Conservation (phyloP, 1,140 invertebrate species). For the Pentalonia nigronervosa region DNA sequence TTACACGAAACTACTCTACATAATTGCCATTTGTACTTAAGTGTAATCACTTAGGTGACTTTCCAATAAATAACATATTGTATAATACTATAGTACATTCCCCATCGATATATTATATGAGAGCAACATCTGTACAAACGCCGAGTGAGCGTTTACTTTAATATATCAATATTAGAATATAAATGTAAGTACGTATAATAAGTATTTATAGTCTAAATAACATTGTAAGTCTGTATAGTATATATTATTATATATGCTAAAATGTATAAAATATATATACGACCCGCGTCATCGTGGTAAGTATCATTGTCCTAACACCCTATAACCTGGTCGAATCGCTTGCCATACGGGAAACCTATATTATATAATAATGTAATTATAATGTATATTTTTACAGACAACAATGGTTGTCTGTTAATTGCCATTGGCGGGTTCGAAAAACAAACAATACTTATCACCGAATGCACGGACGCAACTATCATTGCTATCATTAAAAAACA, state of each 20-base stretch:
- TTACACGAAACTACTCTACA: background rate
- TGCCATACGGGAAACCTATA: background rate
- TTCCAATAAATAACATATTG: background rate
- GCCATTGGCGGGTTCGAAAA: background rate
- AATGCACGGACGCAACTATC: background rate
- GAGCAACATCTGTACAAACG: constrained; percentile 7
- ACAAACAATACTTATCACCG: background rate
- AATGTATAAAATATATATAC: background rate
- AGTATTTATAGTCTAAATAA: too few relatives aligned
- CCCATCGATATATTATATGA: background rate
- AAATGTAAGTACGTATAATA: background rate
- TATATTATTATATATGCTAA: too few relatives aligned
- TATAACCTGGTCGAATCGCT: background rate
- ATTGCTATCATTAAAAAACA: background rate
- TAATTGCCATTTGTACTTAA: background rate
- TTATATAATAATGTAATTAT: background rate
- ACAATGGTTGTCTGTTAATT: background rate
- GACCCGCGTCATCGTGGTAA: background rate
- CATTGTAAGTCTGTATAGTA: too few relatives aligned
- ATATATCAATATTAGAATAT: background rate
- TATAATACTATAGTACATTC: background rate
- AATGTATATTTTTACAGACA: background rate
- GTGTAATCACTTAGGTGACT: background rate
- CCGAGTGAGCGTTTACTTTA: background rate
- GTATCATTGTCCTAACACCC: background rate